These are phyloP conservation scores for Steromphala cineraria DNA, from an alignment of 2,888 invertebrate species.

Conservation along the genomic window DNA sequence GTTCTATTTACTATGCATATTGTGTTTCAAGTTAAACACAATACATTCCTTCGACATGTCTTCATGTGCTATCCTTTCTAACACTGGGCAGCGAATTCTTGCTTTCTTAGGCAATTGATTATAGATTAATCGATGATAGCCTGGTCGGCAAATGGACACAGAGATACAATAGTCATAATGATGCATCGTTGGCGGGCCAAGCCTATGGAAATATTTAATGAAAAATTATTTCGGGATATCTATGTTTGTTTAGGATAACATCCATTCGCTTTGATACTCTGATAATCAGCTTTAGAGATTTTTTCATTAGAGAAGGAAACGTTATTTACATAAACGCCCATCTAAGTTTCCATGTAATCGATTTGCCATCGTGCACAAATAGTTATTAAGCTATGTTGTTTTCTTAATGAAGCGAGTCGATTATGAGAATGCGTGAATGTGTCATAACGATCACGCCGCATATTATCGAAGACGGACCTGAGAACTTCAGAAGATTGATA, in stretches of 20 bases:
- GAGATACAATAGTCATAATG: not conserved
- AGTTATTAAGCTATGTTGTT: no score
- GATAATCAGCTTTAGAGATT: constrained; percentile 5
- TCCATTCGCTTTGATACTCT: not conserved
- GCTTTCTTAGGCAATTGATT: constrained; percentile 2
- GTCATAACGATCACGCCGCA: no score
- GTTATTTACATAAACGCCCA: not conserved
- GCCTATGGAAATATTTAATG: not conserved
- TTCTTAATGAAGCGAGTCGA: no score
- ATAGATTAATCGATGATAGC: not conserved
- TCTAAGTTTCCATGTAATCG: not conserved
- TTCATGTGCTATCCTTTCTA: not conserved
- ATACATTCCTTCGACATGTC: not conserved
- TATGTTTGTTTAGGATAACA: not conserved
- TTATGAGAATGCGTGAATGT: no score
- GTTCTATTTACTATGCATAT: not conserved
- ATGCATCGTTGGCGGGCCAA: not conserved
- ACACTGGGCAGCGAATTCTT: not conserved
- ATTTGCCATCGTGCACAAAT: no score
- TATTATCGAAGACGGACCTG: no score
- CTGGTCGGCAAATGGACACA: not conserved
- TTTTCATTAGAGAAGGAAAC: constrained; percentile 1
- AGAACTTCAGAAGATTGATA: no score
- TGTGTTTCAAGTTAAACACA: not conserved
- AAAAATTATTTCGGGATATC: not conserved